Evolutionary conservation across 1,140 invertebrate species (phyloP).

Genomic region (Augochlora pura): DNA sequence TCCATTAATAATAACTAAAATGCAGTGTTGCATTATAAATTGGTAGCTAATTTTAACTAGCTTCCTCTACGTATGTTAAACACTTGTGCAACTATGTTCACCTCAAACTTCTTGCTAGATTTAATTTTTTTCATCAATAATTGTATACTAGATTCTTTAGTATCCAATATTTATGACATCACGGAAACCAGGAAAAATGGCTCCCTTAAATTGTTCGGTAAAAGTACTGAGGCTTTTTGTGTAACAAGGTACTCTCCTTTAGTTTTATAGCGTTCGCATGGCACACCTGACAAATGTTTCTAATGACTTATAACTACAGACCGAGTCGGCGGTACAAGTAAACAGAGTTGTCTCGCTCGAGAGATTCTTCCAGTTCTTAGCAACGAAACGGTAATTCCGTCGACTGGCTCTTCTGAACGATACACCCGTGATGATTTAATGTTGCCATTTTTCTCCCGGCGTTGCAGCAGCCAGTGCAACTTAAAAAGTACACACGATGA

Average conservation of each 20-base stretch:
- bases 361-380: constrained; percentile 24
- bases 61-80: too few relatives aligned
- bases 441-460: constrained; percentile 37
- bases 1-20: too few relatives aligned
- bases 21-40: too few relatives aligned
- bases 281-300: constrained; percentile 29
- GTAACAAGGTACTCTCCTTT: background rate
- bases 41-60: too few relatives aligned
- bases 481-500: constrained; percentile 6
- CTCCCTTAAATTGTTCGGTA: background rate
- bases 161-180: too few relatives aligned
- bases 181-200: background rate
- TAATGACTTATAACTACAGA: constrained; percentile 47
- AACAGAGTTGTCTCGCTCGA: constrained; percentile 22
- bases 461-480: background rate
- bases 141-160: background rate
- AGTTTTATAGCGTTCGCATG: background rate
- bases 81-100: background rate
- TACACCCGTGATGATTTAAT: constrained; percentile 43
- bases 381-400: constrained; percentile 36
- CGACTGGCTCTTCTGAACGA: background rate
- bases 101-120: background rate
- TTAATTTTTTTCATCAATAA: background rate
- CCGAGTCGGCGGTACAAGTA: constrained; percentile 4
- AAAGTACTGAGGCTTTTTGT: constrained; percentile 8